Evolutionary conservation across 1,140 invertebrate species (phyloP).

Genomic region (Glossosoma conforme): DNA sequence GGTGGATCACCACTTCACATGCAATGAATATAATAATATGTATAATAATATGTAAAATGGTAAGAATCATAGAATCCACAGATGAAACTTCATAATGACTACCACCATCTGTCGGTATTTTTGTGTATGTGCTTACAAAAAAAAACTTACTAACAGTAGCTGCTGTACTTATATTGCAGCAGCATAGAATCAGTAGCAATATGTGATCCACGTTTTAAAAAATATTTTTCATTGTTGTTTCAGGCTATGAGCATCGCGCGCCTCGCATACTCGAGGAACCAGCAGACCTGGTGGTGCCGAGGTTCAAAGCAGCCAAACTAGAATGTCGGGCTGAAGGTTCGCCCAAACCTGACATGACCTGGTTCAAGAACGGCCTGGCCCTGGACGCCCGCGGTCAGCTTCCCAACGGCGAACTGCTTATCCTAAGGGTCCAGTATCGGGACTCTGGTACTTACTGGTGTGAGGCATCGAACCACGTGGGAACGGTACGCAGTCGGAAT

Average conservation of each 20-base stretch:
- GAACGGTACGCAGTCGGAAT: slow-evolving; percentile 73
- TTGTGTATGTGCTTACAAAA: no score
- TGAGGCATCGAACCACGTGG: slow-evolving; percentile 76
- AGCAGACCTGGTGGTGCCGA: slow-evolving; percentile 73
- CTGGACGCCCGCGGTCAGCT: slow-evolving; percentile 51
- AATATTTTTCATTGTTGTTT: no score
- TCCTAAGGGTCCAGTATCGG: slow-evolving; percentile 73
- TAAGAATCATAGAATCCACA: no score
- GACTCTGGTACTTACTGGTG: slow-evolving; percentile 86
- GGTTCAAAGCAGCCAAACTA: slow-evolving; percentile 72
- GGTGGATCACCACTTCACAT: no score
- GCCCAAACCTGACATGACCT: slow-evolving; percentile 65
- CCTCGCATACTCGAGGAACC: slow-evolving; percentile 82
- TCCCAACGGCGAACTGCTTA: slow-evolving; percentile 77
- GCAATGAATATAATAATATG: no score
- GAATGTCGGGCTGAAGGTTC: slow-evolving; percentile 70
- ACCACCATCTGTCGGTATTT: no score
- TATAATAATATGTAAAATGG: no score
- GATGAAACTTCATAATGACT: no score
- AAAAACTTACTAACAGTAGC: no score
- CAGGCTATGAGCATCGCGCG: slow-evolving; percentile 37
- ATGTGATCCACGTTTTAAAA: no score
- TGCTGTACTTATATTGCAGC: no score
- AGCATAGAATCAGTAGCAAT: no score
- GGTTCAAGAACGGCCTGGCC: slow-evolving; percentile 69